Base-by-base conservation (phyloP, 2,797 vertebrate genomes). In the Cryptoblepharus egeriae region DNA sequence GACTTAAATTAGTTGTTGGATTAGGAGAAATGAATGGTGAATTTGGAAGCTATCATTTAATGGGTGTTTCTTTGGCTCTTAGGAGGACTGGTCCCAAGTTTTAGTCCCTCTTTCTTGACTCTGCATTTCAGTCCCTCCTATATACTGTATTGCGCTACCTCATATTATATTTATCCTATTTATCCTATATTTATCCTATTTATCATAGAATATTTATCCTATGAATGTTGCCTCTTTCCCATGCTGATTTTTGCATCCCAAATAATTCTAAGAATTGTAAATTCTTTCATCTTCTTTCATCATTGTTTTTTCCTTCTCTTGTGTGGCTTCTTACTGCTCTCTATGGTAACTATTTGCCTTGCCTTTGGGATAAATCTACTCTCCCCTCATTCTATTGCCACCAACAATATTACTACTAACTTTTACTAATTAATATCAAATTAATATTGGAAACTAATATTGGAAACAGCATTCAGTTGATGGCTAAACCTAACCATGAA, bases 1-100 rank as follows among this genome's bases (percentile, higher is more conserved):
- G n/a, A 9, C 74, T 83, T 87, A 7, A 2, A 28, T 57, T 82
- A 0, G 2, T 81, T 49, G 39, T 42, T 92, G 64, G 64, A 49
- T 58, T 84, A 71, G 10, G 82, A 75, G 20, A 83, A 73, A 57
- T 82, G 15, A 10, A 20, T 68, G 37, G 1, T 76, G 18, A 2
- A 1, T 11, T 42, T 63, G 16, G 5, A 78, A 80, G 20, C 16
- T 6, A 8, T 15, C 7, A 13, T 16, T 35, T 81, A 42, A 20
- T 84, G 26, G 42, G 76, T 3, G 49, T 28, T 11, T 20, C n/a
- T 73, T 70, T 57, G 58, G 15, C 20, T 61, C 2, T 24, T 45
- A 76, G 63, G 16, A 22, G 26, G 26, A 11, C 24, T 61, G 37
- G 15, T 76, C 3, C 74, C 63, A 12, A 26, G 30, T 42, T 11